A percentile compares a stretch with the other conserved stretches of the same genome.
Evolutionary conservation across 2,797 vertebrate species (phyloP).

Genomic region (Liparis tanakae): DNA sequence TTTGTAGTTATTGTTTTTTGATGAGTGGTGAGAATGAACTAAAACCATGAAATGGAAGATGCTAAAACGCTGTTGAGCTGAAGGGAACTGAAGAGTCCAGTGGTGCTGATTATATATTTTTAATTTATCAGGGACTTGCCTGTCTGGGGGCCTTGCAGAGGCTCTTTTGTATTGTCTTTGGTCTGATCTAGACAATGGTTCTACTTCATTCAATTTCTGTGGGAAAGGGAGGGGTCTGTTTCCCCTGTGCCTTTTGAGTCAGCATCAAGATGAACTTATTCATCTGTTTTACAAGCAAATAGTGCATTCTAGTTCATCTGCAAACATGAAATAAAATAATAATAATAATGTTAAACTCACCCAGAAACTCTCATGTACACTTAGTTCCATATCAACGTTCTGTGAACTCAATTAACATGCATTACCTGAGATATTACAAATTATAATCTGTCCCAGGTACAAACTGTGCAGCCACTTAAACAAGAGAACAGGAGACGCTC

Average conservation of each 20-base stretch:
- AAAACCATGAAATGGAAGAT: neutral
- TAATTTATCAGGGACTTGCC: neutral
- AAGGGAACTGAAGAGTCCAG: neutral
- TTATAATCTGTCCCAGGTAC: conserved; percentile 47
- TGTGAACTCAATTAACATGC: conserved; percentile 42
- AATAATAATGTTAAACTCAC: conserved; percentile 3
- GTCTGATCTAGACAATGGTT: neutral
- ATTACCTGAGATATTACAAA: conserved; percentile 49
- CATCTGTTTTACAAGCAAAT: neutral
- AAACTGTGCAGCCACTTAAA: conserved; percentile 41
- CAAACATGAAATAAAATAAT: conserved; percentile 26
- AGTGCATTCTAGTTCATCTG: neutral
- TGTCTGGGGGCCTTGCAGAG: neutral
- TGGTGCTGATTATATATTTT: neutral
- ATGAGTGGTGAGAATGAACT: neutral
- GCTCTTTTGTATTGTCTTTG: neutral
- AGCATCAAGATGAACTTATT: neutral
- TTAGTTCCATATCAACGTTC: conserved; percentile 31
- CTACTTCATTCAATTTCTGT: neutral
- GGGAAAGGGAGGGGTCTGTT: neutral
- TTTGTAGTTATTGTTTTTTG: neutral
- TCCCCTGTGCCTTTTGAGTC: neutral
- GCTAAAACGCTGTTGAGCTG: neutral
- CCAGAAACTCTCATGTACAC: conserved; percentile 5
- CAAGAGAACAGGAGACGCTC: conserved; percentile 39